Conservation (phyloP, 1,140 invertebrate species). For the Alviniconcha marisindica region DNA sequence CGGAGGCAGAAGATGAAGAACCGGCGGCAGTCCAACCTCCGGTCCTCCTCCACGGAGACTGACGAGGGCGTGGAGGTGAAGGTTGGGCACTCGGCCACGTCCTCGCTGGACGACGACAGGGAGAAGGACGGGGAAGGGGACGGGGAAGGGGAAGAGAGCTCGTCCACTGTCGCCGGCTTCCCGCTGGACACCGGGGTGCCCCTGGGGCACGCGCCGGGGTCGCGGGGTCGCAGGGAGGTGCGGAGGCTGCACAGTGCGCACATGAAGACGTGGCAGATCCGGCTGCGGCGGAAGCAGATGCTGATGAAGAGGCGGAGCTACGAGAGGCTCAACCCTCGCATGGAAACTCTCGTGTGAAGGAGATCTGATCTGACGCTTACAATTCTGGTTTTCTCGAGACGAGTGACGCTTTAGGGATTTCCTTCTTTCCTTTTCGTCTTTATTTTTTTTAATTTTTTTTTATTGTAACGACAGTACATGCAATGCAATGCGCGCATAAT, state of each 20-base stretch:
- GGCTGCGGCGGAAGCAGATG: conserved; percentile 26
- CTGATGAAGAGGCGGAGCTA: neutral
- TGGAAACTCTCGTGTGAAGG: neutral
- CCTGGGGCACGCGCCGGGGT: neutral
- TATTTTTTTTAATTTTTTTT: neutral
- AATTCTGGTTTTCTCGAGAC: neutral
- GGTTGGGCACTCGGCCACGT: neutral
- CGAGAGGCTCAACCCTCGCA: neutral
- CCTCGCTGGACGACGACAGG: neutral
- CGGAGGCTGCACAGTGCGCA: conserved; percentile 21
- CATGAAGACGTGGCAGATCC: conserved; percentile 37
- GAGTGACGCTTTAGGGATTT: neutral
- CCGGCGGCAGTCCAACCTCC: neutral
- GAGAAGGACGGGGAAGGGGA: neutral
- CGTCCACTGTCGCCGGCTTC: neutral
- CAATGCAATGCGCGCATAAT: neutral
- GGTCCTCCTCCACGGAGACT: conserved; percentile 31
- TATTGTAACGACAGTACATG: neutral
- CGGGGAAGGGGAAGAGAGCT: neutral
- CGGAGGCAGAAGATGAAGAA: conserved; percentile 34
- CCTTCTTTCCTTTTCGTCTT: neutral
- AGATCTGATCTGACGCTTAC: neutral
- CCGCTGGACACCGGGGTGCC: neutral
- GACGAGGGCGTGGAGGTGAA: conserved; percentile 29
- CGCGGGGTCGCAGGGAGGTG: neutral